A percentile compares a stretch with the other conserved stretches of the same genome.
These are phyloP conservation scores for Dendrolimus houi DNA, from an alignment of 2,888 invertebrate species.

Conservation along the genomic window DNA sequence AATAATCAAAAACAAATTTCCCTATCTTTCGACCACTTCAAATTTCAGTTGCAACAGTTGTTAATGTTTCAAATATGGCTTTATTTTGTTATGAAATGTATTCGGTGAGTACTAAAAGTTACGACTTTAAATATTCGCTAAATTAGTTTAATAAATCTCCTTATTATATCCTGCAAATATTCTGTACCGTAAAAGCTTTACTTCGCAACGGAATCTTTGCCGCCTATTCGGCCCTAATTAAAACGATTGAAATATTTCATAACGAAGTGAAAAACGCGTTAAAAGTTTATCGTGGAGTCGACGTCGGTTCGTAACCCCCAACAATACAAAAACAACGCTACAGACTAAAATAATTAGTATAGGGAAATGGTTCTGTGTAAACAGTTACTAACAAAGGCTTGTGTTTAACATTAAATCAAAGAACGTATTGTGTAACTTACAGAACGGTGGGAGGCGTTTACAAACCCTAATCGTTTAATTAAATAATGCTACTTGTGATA, in stretches of 20 bases:
- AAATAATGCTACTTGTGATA: neutral
- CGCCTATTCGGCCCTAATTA: conserved; percentile 43
- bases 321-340: conserved; percentile 30
- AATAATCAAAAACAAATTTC: too few species aligned
- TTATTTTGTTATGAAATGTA: conserved; percentile 8
- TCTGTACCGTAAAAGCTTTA: conserved; percentile 24
- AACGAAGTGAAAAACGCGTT: conserved; percentile 61
- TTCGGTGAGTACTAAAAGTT: conserved; percentile 16
- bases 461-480: neutral
- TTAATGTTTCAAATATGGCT: conserved; percentile 5
- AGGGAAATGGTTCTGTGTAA: neutral
- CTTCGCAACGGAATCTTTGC: conserved; percentile 37
- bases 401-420: neutral
- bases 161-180: conserved; percentile 28
- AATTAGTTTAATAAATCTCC: conserved; percentile 29
- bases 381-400: neutral
- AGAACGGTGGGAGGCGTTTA: neutral
- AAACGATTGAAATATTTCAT: conserved; percentile 53
- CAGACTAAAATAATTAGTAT: neutral
- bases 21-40: too few species aligned
- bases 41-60: too few species aligned
- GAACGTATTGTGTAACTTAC: neutral
- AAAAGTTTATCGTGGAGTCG: conserved; percentile 47
- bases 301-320: conserved; percentile 18
- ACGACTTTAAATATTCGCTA: conserved; percentile 18